Evolutionary conservation across 1,140 invertebrate species (phyloP), one percentile per base, ranked within the genome.

Genomic region (Achatina immaculata): DNA sequence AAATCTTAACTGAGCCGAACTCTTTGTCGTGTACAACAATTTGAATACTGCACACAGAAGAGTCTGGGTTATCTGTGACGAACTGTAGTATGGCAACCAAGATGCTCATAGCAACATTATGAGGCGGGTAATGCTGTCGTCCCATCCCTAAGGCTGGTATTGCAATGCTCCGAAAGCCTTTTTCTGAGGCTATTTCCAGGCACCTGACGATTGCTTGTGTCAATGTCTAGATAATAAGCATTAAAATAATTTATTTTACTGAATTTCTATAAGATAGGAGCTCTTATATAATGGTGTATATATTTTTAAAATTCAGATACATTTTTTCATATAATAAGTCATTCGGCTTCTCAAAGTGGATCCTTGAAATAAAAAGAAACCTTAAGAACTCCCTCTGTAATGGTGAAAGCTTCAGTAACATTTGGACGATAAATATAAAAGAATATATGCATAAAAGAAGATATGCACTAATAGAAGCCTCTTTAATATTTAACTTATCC

Each of bases 101-200:
- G 11, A 69, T 69, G 19, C n/a, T 36, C 36, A 40, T 69, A 9
- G 68, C 68, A 34, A 69, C 68, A 9, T 69, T 9, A 40, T 36
- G 36, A 34, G 28, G 68, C 6, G 68, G 68, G 24, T 69, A 69
- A 34, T 40, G n/a, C 31, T 34, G 38, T 40, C 68, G 16, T 34
- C 68, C 68, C 68, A 69, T 69, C 2, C 68, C 68, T 16, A 69
- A 24, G 14, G 68, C 68, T 19, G 68, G 68, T 3, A 69, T 11
- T 36, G 68, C 68, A 14, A 69, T 40, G 36, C 4, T 69, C 11
- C 36, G 7, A 36, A 34, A 69, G 19, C 19, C 36, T 3, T 34
- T 9, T 34, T 19, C 11, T 40, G 68, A 36, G 11, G 68, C 36
- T 7, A 34, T 3, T 34, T 69, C 14, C 68, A 69, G n/a, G 9